Evolutionary conservation across 2,113 vertebrate species (phyloP).

Genomic region (Campylomormyrus tamandua): DNA sequence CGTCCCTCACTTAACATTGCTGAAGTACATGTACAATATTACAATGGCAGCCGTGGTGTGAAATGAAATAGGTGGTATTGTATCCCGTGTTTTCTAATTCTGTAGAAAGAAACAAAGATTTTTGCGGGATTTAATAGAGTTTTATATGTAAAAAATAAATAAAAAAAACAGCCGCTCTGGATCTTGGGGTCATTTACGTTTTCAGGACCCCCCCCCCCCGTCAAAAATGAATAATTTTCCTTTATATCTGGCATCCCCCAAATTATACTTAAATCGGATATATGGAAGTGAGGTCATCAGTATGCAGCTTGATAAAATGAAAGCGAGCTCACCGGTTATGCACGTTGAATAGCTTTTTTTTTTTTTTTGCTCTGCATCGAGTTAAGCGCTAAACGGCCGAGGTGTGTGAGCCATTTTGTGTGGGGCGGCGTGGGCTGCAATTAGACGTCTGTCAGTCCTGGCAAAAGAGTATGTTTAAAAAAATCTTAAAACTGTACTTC

Average conservation of each 20-base stretch:
- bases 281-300: neutral
- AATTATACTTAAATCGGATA: neutral
- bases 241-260: neutral
- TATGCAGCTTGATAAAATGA: neutral
- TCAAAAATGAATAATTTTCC: neutral
- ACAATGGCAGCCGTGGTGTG: neutral
- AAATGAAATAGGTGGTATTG: neutral
- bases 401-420: slow-evolving; percentile 12
- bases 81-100: neutral
- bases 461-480: neutral
- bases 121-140: neutral
- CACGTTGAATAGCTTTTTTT: neutral
- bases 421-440: neutral
- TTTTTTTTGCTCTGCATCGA: neutral
- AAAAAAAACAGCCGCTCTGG: neutral
- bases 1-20: neutral
- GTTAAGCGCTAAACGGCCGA: neutral
- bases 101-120: neutral
- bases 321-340: neutral
- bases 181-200: neutral
- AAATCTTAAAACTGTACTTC: neutral
- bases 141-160: neutral
- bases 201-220: neutral
- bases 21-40: neutral
- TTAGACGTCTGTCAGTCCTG: neutral